phyloP scores from a whole-genome alignment of 1,140 invertebrate species.

The Drosophila sechellia region DNA sequence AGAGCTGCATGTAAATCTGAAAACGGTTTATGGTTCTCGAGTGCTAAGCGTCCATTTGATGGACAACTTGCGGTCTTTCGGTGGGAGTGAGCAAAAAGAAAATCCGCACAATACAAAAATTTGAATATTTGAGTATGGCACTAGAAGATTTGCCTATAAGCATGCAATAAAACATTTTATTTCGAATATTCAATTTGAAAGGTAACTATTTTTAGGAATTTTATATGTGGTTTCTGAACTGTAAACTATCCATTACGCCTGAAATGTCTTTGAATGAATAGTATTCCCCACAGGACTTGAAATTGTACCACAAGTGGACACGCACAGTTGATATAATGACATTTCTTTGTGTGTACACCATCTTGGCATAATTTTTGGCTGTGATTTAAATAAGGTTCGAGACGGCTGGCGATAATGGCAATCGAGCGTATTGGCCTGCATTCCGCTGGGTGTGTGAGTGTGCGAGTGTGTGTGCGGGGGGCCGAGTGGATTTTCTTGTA shows the following conservation, averaged over 20 bases:
- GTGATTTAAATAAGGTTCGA: conserved; percentile 76
- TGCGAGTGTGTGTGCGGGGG: conserved; percentile 19
- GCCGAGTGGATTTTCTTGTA: conserved; percentile 29
- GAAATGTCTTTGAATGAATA: too few species aligned
- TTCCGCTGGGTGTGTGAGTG: conserved; percentile 8
- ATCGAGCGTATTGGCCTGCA: conserved; percentile 55
- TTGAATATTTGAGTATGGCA: neutral
- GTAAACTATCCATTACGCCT: too few species aligned
- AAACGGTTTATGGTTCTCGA: conserved; percentile 75
- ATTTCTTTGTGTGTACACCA: conserved; percentile 18
- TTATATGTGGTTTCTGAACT: neutral
- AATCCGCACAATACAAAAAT: neutral
- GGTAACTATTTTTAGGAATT: neutral
- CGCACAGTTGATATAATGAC: neutral
- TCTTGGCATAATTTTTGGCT: conserved; percentile 62
- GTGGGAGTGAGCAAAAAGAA: conserved; percentile 16
- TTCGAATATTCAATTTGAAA: neutral
- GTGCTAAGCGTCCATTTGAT: conserved; percentile 66
- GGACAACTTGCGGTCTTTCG: conserved; percentile 69
- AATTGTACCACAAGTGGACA: neutral
- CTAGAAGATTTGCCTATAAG: neutral
- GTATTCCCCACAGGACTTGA: too few species aligned
- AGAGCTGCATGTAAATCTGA: conserved; percentile 70
- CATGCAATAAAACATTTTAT: neutral
- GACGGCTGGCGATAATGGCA: conserved; percentile 76